Evolutionary conservation across 92 coral and sea anemone species (phyloP).

Genomic region (Umimayanthus kanabou): DNA sequence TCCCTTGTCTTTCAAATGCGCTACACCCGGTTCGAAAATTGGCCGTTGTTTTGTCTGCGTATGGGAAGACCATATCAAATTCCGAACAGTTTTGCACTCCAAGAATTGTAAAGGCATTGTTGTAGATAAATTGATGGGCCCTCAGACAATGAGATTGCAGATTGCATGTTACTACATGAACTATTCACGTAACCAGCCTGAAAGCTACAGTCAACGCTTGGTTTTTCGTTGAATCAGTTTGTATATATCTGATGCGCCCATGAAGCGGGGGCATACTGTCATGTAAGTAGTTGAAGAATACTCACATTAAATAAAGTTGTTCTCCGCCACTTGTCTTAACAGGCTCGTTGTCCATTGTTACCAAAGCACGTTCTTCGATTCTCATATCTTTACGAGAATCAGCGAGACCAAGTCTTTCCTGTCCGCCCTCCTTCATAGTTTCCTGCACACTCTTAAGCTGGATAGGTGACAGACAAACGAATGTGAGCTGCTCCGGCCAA

Average conservation of each 20-base stretch:
- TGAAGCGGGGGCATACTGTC: background rate
- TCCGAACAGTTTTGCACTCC: too few relatives aligned
- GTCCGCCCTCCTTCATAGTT: background rate
- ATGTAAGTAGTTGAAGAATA: background rate
- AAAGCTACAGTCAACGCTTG: too few relatives aligned
- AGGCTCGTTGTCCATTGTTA: background rate
- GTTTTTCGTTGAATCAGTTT: too few relatives aligned
- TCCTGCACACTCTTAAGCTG: background rate
- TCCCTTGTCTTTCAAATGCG: too few relatives aligned
- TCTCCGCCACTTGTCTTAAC: background rate
- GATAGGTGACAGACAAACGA: constrained; percentile 6
- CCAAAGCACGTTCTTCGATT: background rate
- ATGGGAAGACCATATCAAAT: too few relatives aligned
- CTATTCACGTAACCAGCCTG: too few relatives aligned
- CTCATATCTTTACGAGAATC: background rate
- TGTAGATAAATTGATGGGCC: too few relatives aligned
- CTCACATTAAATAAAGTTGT: background rate
- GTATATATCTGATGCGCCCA: too few relatives aligned
- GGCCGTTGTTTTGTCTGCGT: too few relatives aligned
- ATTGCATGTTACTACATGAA: background rate
- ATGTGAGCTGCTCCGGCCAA: background rate
- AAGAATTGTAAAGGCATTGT: too few relatives aligned
- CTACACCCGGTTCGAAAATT: too few relatives aligned
- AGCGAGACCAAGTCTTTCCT: background rate
- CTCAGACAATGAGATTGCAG: too few relatives aligned